A percentile compares a stretch with the other conserved stretches of the same genome.
Evolutionary conservation across 37 sponge, comb jelly and placozoan species (phyloP).

Genomic region (Agelas oroides): DNA sequence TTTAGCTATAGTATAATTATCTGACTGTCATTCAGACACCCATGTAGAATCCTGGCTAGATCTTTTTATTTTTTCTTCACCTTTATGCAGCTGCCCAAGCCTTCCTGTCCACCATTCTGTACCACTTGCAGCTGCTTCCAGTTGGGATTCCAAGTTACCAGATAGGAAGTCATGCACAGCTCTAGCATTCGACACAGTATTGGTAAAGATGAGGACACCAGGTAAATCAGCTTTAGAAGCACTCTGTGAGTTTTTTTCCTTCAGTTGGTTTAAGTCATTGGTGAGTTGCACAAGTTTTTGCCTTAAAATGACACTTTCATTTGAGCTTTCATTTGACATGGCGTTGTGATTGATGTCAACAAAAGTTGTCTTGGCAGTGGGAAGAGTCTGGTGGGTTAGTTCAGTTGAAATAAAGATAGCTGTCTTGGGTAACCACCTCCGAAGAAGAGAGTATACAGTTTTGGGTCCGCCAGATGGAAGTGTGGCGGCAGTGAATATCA

Average conservation of each 20-base stretch:
- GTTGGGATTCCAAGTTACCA: not conserved
- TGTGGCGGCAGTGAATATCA: conserved; percentile 82
- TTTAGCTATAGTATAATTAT: too few relatives aligned
- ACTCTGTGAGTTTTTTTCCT: not conserved
- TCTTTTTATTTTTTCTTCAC: too few relatives aligned
- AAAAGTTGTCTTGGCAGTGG: conserved; percentile 38
- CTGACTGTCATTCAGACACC: too few relatives aligned
- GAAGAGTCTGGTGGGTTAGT: conserved; percentile 51
- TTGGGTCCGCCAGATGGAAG: conserved; percentile 58
- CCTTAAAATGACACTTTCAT: not conserved
- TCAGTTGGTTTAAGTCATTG: conserved; percentile 21
- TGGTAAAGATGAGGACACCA: conserved; percentile 59
- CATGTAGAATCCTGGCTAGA: too few relatives aligned
- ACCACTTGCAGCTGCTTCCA: not conserved
- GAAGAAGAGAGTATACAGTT: conserved; percentile 46
- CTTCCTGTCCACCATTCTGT: conserved; percentile 16
- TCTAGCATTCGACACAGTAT: conserved; percentile 30
- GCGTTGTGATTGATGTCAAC: not conserved
- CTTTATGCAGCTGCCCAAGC: conserved; percentile 2
- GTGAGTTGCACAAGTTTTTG: conserved; percentile 22
- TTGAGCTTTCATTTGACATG: not conserved
- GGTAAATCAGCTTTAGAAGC: not conserved
- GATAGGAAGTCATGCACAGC: conserved; percentile 14
- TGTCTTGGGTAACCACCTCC: conserved; percentile 48
- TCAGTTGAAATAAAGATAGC: conserved; percentile 58